Conservation (phyloP, 1,140 invertebrate genomes). For the Eupristina koningsbergeri region DNA sequence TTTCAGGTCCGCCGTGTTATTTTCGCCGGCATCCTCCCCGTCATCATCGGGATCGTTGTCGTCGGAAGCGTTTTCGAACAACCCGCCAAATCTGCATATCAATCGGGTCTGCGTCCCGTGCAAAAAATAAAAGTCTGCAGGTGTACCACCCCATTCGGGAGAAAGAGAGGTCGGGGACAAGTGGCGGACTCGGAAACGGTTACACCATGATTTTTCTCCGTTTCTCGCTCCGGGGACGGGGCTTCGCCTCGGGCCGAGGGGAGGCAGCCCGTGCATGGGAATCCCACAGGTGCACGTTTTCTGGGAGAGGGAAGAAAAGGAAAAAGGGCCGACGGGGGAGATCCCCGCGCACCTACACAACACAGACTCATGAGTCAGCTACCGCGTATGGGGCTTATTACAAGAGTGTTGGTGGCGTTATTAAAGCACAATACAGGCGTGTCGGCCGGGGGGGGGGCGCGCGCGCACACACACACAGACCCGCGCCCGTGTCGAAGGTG, state of each 20-base stretch:
- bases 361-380: background rate
- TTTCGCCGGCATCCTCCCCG: constrained; percentile 41
- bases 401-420: constrained; percentile 63
- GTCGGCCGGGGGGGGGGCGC: constrained; percentile 47
- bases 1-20: constrained; percentile 11
- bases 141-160: constrained; percentile 65
- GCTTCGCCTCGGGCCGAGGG: constrained; percentile 56
- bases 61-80: constrained; percentile 1
- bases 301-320: constrained; percentile 55
- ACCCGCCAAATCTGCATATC: constrained; percentile 66
- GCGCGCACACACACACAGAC: background rate
- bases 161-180: constrained; percentile 62
- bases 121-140: constrained; percentile 61
- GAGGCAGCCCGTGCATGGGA: constrained; percentile 65
- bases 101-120: constrained; percentile 59
- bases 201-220: constrained; percentile 67
- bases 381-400: constrained; percentile 46
- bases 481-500: constrained; percentile 56
- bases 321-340: constrained; percentile 15
- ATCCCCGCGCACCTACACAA: constrained; percentile 7
- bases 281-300: constrained; percentile 72
- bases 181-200: constrained; percentile 64
- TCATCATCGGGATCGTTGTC: constrained; percentile 29
- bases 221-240: background rate
- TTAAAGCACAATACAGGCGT: constrained; percentile 68